Conservation (phyloP, 2,888 invertebrate species). For the Papilio demoleus region DNA sequence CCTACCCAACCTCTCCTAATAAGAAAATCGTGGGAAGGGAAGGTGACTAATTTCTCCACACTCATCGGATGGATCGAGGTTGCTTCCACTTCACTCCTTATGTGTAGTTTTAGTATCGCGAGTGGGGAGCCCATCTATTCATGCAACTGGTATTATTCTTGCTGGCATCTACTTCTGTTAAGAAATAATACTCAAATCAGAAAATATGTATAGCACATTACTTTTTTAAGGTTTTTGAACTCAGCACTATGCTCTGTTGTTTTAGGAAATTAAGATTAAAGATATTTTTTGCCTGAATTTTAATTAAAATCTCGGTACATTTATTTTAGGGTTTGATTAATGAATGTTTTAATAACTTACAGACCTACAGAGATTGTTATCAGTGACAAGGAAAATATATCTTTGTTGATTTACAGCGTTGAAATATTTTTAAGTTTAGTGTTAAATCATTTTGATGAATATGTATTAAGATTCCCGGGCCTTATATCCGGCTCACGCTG, state of each 20-base stretch:
- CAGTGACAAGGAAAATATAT: conserved; percentile 17
- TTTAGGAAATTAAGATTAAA: conserved; percentile 37
- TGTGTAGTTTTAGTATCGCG: too few relatives aligned
- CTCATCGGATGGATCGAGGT: too few relatives aligned
- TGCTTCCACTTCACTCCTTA: too few relatives aligned
- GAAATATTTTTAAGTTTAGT: neutral
- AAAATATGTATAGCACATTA: neutral
- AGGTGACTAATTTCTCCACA: too few relatives aligned
- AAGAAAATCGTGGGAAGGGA: too few relatives aligned
- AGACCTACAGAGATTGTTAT: conserved; percentile 21
- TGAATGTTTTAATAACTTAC: conserved; percentile 11
- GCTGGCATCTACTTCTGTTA: too few relatives aligned
- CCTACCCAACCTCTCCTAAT: too few relatives aligned
- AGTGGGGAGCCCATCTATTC: too few relatives aligned
- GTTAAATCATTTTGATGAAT: neutral
- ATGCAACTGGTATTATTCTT: too few relatives aligned
- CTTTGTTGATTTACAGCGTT: neutral
- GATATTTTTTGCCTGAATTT: conserved; percentile 31
- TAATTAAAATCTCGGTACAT: conserved; percentile 35
- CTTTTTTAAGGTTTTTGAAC: neutral
- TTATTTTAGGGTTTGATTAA: conserved; percentile 23
- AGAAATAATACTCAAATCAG: too few relatives aligned
- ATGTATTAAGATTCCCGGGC: too few relatives aligned
- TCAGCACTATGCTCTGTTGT: conserved; percentile 2
- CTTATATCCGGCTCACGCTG: too few relatives aligned